Base-by-base conservation (phyloP, 1,140 invertebrate species). In the Camponotus pennsylvanicus region DNA sequence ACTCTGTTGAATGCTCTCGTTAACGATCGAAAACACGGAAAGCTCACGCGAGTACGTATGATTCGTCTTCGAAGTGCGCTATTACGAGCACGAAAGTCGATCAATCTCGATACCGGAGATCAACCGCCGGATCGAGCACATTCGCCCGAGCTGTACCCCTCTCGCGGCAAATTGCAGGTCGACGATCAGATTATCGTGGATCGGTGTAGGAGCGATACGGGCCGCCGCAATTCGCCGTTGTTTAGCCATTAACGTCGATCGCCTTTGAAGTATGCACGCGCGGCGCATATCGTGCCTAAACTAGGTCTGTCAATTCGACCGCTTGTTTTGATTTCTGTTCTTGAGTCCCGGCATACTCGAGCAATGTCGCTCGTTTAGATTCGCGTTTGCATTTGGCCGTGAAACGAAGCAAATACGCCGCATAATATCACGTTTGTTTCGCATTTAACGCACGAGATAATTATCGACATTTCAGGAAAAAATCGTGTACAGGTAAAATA, bases 211-310 rank as follows among this genome's bases (percentile, higher is more conserved):
- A 86, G 85, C 82, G 42, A 73, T 77, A 87, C 34, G 5, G 21
- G 37, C 9, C 76, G 76, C 49, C 82, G 64, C 59, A 40, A 69
- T 45, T 67, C 45, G 63, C 49, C 83, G 83, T 88, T 86, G 82
- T 89, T 89, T 76, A 27, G 76, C 88, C 88, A 76, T 89, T 89
- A 89, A 77, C 83, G 87, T 89, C 76, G 69, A 89, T 88, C 88
- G 73, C 57, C 69, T 59, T 77, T 45, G 8, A 13, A 42, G 69
- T 88, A 80, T 86, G 76, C 57, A 71, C 82, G 77, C 66, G 27
- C 64, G 49, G 59, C 18, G 18, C 61, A 45, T 57, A 77, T 73
- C 34, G 79, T n/a, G 69, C 71, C 76, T 78, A 78, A 66, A 78
- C 45, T 32, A 77, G 75, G 27, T 11, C 88, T 88, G 85, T 88